Evolutionary conservation across 2,113 vertebrate species (phyloP).

Genomic region (Hypanus sabinus): DNA sequence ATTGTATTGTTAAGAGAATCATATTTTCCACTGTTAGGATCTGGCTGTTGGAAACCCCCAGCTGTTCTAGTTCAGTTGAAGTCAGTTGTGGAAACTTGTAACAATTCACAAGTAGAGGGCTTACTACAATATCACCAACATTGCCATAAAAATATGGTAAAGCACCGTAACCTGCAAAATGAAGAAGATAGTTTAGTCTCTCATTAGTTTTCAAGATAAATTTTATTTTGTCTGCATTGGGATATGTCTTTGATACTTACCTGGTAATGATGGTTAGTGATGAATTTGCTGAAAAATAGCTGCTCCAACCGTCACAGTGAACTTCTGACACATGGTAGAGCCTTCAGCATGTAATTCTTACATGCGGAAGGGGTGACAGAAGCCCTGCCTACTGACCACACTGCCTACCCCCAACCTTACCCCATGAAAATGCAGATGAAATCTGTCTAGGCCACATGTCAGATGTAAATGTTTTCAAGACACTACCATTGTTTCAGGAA

Average conservation of each 20-base stretch:
- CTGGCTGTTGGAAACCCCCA: conserved; percentile 75
- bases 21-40: conserved; percentile 83
- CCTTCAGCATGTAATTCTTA: too few species aligned
- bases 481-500: too few species aligned
- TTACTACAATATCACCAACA: conserved; percentile 91
- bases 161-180: conserved; percentile 79
- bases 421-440: too few species aligned
- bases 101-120: conserved; percentile 91
- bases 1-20: conserved; percentile 90
- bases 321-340: too few species aligned
- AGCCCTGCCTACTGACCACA: too few species aligned
- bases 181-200: background rate
- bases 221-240: background rate
- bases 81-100: conserved; percentile 83
- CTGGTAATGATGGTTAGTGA: too few species aligned
- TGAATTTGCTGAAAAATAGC: too few species aligned
- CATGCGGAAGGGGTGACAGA: too few species aligned
- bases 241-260: background rate
- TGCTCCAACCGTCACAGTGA: too few species aligned
- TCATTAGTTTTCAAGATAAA: background rate
- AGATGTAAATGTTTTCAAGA: too few species aligned
- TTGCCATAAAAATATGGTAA: conserved; percentile 98
- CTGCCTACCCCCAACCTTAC: too few species aligned
- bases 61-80: conserved; percentile 69
- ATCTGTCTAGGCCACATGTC: too few species aligned